phyloP scores from a whole-genome alignment of 2,888 invertebrate genomes.

The Zaprionus obscuricornis region DNA sequence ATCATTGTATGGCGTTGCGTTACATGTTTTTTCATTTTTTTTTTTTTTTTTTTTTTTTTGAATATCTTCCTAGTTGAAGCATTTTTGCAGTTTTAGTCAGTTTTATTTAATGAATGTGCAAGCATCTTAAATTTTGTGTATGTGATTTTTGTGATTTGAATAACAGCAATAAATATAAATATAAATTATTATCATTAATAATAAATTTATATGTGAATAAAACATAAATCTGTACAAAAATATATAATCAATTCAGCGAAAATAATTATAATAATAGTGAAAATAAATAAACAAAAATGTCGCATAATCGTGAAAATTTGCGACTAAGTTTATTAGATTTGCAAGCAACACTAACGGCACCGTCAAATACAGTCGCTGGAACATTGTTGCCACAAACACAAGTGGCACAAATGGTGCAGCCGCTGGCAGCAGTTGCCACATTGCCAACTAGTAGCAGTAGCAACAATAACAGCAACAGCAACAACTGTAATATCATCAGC shows the following conservation, averaged over 20 bases:
- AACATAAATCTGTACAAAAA: constrained; percentile 6
- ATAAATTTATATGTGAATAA: too few species aligned
- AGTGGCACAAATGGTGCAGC: constrained; percentile 23
- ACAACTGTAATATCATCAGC: constrained; percentile 3
- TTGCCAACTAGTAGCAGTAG: constrained; percentile 30
- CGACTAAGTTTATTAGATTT: constrained; percentile 82
- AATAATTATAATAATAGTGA: constrained; percentile 16
- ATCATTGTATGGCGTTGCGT: constrained; percentile 14
- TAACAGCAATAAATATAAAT: constrained; percentile 3
- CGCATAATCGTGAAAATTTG: constrained; percentile 82
- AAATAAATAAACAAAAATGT: constrained; percentile 60
- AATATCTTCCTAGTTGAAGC: constrained; percentile 8
- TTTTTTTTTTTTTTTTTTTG: not conserved
- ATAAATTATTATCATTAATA: constrained; percentile 23
- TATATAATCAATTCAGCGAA: constrained; percentile 6
- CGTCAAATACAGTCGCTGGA: constrained; percentile 66
- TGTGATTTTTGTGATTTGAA: too few species aligned
- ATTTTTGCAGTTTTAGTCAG: constrained; percentile 34
- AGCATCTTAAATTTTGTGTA: constrained; percentile 25
- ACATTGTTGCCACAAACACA: constrained; percentile 54
- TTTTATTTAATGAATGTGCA: constrained; percentile 27
- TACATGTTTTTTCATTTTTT: constrained; percentile 1
- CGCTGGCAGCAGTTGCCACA: constrained; percentile 24
- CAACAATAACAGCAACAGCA: constrained; percentile 31
- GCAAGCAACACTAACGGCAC: constrained; percentile 72